Evolutionary conservation across 2,888 invertebrate genomes (phyloP).

Genomic region (Tryphoninae sp.): DNA sequence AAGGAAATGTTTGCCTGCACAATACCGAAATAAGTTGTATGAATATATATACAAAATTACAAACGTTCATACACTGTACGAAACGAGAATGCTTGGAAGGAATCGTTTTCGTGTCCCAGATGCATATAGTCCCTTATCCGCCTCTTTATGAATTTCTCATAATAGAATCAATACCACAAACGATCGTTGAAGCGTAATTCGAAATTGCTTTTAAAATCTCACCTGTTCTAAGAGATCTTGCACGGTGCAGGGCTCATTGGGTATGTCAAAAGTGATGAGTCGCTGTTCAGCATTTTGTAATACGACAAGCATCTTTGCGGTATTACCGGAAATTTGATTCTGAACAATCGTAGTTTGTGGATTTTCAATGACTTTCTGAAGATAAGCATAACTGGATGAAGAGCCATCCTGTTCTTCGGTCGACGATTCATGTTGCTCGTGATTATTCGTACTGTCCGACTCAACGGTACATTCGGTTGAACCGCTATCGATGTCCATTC

Average conservation of each 20-base stretch:
- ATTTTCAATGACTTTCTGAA: constrained; percentile 76
- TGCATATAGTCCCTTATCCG: too few relatives aligned
- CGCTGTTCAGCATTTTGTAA: constrained; percentile 90
- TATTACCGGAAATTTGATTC: constrained; percentile 81
- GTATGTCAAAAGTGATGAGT: constrained; percentile 91
- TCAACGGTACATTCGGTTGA: constrained; percentile 62
- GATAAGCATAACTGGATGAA: constrained; percentile 73
- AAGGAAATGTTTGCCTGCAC: constrained; percentile 87
- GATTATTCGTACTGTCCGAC: constrained; percentile 61
- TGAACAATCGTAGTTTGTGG: constrained; percentile 77
- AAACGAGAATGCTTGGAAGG: too few relatives aligned
- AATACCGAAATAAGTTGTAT: neutral
- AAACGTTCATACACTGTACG: neutral
- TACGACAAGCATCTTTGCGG: constrained; percentile 91
- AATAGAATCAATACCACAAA: too few relatives aligned
- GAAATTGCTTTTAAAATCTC: constrained; percentile 55
- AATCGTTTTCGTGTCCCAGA: too few relatives aligned
- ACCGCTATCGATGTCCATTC: constrained; percentile 62
- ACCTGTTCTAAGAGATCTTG: constrained; percentile 92
- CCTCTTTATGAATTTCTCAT: too few relatives aligned
- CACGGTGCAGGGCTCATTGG: constrained; percentile 91
- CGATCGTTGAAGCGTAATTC: constrained; percentile 4
- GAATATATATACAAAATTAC: neutral
- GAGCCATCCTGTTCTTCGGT: constrained; percentile 50
- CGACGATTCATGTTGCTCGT: constrained; percentile 57